Conservation (phyloP, 2,797 vertebrate species). For the Trematomus bernacchii region DNA sequence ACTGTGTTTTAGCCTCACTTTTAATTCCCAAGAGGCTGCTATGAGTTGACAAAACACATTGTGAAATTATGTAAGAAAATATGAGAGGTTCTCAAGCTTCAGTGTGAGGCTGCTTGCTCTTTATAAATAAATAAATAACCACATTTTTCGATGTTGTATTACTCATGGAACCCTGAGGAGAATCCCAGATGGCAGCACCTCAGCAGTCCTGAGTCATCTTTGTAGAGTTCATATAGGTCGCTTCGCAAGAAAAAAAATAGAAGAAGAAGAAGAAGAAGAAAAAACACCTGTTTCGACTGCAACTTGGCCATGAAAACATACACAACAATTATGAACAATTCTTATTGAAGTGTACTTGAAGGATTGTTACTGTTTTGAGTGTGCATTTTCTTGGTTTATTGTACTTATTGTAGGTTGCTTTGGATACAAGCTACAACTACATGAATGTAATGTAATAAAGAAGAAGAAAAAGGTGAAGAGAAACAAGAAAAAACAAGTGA, state of each 20-base stretch:
- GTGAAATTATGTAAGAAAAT: background rate
- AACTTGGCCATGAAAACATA: no score
- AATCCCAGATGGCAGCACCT: conserved; percentile 71
- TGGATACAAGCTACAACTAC: no score
- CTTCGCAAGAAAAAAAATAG: conserved; percentile 19
- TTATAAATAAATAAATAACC: conserved; percentile 16
- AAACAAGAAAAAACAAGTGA: conserved; percentile 12
- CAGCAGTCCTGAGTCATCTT: conserved; percentile 57
- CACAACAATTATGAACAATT: no score
- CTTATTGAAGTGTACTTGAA: no score
- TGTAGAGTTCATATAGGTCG: conserved; percentile 57
- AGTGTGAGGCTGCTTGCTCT: conserved; percentile 4
- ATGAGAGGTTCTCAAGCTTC: background rate
- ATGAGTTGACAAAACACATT: conserved; percentile 21
- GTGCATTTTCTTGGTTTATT: no score
- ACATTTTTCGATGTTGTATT: conserved; percentile 42
- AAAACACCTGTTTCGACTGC: no score
- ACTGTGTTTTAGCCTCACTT: conserved; percentile 24
- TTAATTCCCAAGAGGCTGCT: conserved; percentile 1
- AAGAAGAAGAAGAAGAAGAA: background rate
- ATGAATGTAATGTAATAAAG: background rate
- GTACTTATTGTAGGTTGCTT: no score
- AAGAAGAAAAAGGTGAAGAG: conserved; percentile 14
- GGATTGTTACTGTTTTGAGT: no score
- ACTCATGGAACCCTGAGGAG: conserved; percentile 53